These are phyloP conservation scores for Cyanoderma ruficeps DNA, from an alignment of 2,113 vertebrate genomes.

Conservation along the genomic window DNA sequence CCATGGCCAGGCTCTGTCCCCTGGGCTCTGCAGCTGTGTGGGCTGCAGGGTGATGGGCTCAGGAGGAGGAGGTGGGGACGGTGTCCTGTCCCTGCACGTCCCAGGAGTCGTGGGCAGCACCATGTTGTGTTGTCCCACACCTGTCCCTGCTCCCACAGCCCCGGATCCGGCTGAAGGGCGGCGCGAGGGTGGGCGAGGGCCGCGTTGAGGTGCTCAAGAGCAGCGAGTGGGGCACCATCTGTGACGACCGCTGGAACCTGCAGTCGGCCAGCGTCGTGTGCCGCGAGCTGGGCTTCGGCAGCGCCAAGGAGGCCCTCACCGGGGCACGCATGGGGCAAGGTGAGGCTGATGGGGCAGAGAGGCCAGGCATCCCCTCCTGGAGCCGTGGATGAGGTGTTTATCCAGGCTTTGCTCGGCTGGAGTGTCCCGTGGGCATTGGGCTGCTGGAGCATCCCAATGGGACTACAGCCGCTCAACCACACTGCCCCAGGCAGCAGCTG, in stretches of 20 bases:
- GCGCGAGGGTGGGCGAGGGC: slow-evolving; percentile 85
- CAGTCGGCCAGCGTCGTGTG: slow-evolving; percentile 92
- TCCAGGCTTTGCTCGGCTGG: not conserved
- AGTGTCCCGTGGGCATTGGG: not conserved
- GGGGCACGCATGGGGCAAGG: slow-evolving; percentile 96
- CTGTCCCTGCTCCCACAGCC: slow-evolving; percentile 51
- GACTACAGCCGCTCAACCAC: rapidly evolving
- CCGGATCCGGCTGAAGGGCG: slow-evolving; percentile 86
- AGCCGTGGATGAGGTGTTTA: rapidly evolving
- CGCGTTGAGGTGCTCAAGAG: slow-evolving; percentile 89
- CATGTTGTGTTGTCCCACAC: not conserved
- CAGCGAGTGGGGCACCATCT: slow-evolving; percentile 92
- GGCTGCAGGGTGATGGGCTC: not conserved
- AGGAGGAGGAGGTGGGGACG: rapidly evolving
- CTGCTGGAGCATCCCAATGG: not conserved
- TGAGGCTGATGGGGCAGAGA: slow-evolving; percentile 34
- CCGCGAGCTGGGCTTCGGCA: slow-evolving; percentile 94
- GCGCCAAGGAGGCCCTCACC: slow-evolving; percentile 89
- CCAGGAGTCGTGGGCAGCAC: rapidly evolving
- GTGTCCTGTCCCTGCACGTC: not conserved
- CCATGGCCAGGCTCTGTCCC: not conserved
- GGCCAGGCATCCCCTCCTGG: rapidly evolving
- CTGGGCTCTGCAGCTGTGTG: rapidly evolving
- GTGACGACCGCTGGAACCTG: slow-evolving; percentile 93
- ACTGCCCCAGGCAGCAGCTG: rapidly evolving